Base-by-base conservation (phyloP, 2,888 invertebrate species). In the Linnaemya tessellans region DNA sequence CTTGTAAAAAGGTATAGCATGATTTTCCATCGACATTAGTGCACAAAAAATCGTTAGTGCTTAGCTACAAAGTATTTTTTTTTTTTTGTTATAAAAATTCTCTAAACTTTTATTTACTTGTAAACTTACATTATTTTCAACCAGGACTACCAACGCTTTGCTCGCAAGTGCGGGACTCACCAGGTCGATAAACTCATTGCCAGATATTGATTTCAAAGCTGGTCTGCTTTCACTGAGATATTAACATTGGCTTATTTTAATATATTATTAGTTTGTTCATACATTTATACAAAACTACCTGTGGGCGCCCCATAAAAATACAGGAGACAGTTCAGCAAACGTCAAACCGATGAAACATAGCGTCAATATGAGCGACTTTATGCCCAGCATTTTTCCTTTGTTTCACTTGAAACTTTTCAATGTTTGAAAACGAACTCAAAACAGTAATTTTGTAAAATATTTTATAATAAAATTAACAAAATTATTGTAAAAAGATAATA, bases 301-400 rank as follows among this genome's bases (percentile, higher is more conserved):
- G 88, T 89, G 87, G 84, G 88, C 88, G 41, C 94, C 94, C 95
- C 95, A 95, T 83, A 95, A 88, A 87, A 94, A 93, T 64, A 94
- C 94, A 86, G 95, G 95, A 51, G 94, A 94, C 86, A 93, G 92
- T 78, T 93, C 93, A 18, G 90, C 90, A 85, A 89, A 83, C 80
- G 90, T 88, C 75, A 89, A 88, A 81, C 90, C 89, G 86, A 91
- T 87, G 85, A 91, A 88, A 87, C 90, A 90, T 86, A 90, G 78
- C 25, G 87, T 84, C 86, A 89, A 87, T 87, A 91, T 86, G 86
- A 92, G 87, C 87, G 89, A 89, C 84, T 89, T 91, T 87, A 90
- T 71, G 18, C 22, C 64, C 51, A 71, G 51, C 82, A 83, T 83
- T 54, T 81, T 74, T 73, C 35, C 22, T 71, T 68, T 46, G 49